These are phyloP conservation scores for Ditula angustiorana DNA, from an alignment of 2,888 invertebrate species.

Conservation along the genomic window DNA sequence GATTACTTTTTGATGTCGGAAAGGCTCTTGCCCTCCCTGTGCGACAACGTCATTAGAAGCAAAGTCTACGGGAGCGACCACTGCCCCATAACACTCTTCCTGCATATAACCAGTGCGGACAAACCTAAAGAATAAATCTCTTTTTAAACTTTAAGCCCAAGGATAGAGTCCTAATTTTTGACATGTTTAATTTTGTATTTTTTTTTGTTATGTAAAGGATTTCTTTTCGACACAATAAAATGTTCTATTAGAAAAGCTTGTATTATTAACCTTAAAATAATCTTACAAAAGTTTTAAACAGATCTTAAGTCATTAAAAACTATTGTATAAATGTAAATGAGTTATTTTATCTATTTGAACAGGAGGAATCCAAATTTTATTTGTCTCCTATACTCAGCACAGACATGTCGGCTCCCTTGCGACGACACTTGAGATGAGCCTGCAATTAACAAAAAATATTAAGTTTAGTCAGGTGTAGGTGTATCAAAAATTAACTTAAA, in stretches of 20 bases:
- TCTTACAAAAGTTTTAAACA: conserved; percentile 1
- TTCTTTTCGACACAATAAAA: conserved; percentile 27
- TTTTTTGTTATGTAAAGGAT: conserved; percentile 31
- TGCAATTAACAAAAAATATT: conserved; percentile 64
- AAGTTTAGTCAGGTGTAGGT: no score
- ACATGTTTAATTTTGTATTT: conserved; percentile 20
- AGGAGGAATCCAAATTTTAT: background rate
- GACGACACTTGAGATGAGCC: conserved; percentile 91
- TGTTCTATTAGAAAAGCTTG: conserved; percentile 8
- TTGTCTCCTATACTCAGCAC: conserved; percentile 32
- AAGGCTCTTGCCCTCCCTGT: conserved; percentile 90
- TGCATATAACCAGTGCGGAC: conserved; percentile 82
- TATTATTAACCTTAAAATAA: conserved; percentile 10
- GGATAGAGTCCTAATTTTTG: conserved; percentile 12
- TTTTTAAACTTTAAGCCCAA: background rate
- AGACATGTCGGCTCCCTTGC: conserved; percentile 70
- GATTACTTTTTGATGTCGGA: conserved; percentile 98
- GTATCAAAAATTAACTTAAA: no score
- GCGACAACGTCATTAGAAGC: conserved; percentile 93
- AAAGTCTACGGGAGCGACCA: conserved; percentile 97
- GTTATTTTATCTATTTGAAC: background rate
- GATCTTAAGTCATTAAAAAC: conserved; percentile 1
- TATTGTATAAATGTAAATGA: background rate
- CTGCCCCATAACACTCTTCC: conserved; percentile 94
- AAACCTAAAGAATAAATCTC: conserved; percentile 71